These are phyloP conservation scores for Baryphthengus martii DNA, from an alignment of 2,113 vertebrate genomes.

Conservation along the genomic window DNA sequence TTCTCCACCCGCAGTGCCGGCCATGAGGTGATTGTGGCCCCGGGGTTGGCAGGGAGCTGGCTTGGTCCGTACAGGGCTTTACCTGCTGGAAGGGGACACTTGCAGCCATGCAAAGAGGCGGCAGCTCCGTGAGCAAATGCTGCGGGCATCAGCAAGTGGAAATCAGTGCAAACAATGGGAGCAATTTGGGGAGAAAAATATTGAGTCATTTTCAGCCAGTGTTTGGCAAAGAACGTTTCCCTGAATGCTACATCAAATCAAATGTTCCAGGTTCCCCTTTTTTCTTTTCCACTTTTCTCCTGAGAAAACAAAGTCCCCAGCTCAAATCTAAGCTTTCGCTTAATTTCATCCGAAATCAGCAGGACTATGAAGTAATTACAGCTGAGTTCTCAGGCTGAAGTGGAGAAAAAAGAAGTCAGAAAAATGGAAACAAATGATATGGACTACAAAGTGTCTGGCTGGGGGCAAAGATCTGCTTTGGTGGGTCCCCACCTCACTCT, in stretches of 20 bases:
- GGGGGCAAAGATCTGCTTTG: no score
- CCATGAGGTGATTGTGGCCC: not conserved
- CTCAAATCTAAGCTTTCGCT: not conserved
- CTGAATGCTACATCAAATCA: not conserved
- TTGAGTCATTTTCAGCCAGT: not conserved
- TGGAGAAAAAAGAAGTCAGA: no score
- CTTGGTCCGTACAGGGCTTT: not conserved
- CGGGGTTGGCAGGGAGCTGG: not conserved
- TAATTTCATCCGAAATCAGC: not conserved
- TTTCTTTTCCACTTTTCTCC: not conserved
- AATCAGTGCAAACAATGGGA: not conserved
- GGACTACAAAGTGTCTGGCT: no score
- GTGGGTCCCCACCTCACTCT: no score
- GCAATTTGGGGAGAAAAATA: not conserved
- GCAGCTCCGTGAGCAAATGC: not conserved
- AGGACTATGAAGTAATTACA: not conserved
- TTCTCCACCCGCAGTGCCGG: not conserved
- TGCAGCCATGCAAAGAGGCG: not conserved
- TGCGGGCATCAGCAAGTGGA: not conserved
- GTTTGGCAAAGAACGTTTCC: not conserved
- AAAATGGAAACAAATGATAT: no score
- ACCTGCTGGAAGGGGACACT: not conserved
- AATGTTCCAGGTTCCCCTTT: not conserved
- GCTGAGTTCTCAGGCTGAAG: not conserved
- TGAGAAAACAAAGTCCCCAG: not conserved